These are phyloP conservation scores for Trichomalopsis sarcophagae DNA, from an alignment of 1,140 invertebrate genomes.

Conservation along the genomic window DNA sequence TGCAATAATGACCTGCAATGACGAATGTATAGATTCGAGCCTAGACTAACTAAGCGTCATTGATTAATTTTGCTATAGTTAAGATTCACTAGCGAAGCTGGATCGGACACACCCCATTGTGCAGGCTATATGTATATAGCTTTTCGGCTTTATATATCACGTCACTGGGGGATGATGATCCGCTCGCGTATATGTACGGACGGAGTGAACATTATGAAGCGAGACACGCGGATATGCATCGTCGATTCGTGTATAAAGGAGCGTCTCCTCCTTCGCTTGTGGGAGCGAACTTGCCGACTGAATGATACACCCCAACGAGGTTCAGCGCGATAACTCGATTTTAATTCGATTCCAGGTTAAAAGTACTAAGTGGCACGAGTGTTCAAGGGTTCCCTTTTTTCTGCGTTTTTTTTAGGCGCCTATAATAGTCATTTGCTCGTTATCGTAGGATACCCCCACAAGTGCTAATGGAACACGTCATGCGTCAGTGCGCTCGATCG, in stretches of 20 bases:
- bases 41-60: constrained; percentile 55
- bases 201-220: neutral
- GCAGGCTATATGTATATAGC: neutral
- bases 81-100: constrained; percentile 70
- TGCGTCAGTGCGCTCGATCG: too few species aligned
- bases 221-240: neutral
- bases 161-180: neutral
- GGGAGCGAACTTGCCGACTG: constrained; percentile 60
- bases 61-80: constrained; percentile 67
- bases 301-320: constrained; percentile 62
- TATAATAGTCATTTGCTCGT: too few species aligned
- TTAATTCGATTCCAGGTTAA: constrained; percentile 67
- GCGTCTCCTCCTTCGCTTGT: neutral
- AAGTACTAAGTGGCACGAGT: constrained; percentile 14
- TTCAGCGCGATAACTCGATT: constrained; percentile 67
- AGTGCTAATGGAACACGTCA: too few species aligned
- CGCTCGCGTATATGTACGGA: neutral
- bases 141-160: constrained; percentile 8
- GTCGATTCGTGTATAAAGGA: constrained; percentile 20
- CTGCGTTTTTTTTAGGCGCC: neutral
- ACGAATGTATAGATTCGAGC: too few species aligned
- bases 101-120: constrained; percentile 56
- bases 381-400: neutral
- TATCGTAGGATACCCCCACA: too few species aligned
- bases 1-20: too few species aligned